Percentiles rank a stretch among this genome's conserved stretches.
phyloP scores from a whole-genome alignment of 35 echinoderm and acorn worm species.

The Apostichopus parvimensis region DNA sequence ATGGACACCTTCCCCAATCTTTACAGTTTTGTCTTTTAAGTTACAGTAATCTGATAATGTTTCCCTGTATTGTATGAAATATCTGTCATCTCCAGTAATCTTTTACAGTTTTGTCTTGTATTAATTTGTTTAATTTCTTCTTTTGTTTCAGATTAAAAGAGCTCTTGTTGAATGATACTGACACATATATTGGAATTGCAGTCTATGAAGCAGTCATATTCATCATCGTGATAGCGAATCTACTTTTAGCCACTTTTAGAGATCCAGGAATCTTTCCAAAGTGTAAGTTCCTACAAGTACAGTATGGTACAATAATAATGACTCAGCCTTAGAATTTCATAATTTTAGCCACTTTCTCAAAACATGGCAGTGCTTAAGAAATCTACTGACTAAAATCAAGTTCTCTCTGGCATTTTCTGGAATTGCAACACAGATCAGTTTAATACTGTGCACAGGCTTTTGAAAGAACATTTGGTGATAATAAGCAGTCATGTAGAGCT shows the following conservation, averaged over 20 bases:
- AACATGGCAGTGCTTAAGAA: too few species aligned
- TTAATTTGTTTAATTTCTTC: neutral
- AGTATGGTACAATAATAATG: neutral
- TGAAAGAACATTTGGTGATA: too few species aligned
- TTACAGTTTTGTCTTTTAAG: too few species aligned
- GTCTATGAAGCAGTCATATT: slow-evolving; percentile 82
- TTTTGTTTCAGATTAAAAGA: slow-evolving; percentile 68
- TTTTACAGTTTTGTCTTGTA: neutral
- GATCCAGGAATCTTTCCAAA: slow-evolving; percentile 96
- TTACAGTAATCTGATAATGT: too few species aligned
- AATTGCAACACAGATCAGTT: too few species aligned
- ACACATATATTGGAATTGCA: slow-evolving; percentile 70
- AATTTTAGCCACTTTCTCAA: too few species aligned
- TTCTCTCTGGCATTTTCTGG: too few species aligned
- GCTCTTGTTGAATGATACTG: slow-evolving; percentile 38
- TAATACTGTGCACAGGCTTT: too few species aligned
- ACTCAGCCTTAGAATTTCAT: too few species aligned
- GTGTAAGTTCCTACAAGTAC: slow-evolving; percentile 64
- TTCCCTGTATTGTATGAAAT: neutral
- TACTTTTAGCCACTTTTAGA: slow-evolving; percentile 91
- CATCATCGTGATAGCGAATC: slow-evolving; percentile 81
- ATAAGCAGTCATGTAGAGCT: too few species aligned
- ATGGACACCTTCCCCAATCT: too few species aligned
- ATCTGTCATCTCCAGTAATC: neutral
- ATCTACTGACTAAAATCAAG: too few species aligned